A percentile compares a stretch with the other conserved stretches of the same genome.
These are phyloP conservation scores for Tigriopus californicus DNA, from an alignment of 2,888 invertebrate genomes.

Conservation along the genomic window DNA sequence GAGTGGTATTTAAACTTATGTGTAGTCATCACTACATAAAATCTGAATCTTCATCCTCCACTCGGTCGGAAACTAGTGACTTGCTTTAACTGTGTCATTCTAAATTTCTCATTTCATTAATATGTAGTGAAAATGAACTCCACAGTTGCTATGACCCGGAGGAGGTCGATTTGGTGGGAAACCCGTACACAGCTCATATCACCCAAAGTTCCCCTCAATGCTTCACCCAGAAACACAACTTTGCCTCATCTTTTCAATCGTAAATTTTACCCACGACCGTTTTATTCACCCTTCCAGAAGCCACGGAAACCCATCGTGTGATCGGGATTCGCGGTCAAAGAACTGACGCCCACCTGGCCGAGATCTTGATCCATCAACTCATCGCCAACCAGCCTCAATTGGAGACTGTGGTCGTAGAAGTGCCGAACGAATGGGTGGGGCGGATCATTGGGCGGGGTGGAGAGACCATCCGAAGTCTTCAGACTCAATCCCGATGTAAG, in stretches of 20 bases:
- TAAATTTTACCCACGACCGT: not conserved
- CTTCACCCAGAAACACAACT: no score
- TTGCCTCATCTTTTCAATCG: conserved; percentile 3
- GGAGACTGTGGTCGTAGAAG: conserved; percentile 42
- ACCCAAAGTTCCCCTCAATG: no score
- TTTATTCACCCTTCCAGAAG: conserved; percentile 17
- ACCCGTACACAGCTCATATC: no score
- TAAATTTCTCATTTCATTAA: no score
- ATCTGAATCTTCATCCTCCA: no score
- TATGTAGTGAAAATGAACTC: no score
- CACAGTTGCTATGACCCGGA: no score
- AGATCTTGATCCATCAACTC: conserved; percentile 45
- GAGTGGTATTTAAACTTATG: no score
- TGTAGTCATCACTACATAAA: no score
- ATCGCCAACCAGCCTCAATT: conserved; percentile 46
- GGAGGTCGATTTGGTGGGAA: no score
- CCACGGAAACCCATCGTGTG: conserved; percentile 37
- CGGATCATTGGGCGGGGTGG: conserved; percentile 57
- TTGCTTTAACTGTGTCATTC: no score
- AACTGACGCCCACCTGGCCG: conserved; percentile 48
- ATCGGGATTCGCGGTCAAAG: conserved; percentile 50
- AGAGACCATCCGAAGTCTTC: conserved; percentile 48
- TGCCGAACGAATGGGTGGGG: conserved; percentile 44
- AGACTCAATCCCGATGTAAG: conserved; percentile 49
- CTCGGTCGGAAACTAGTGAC: no score